Conservation (phyloP, 92 coral and sea anemone genomes). For the Isaurus tuberculatus region DNA sequence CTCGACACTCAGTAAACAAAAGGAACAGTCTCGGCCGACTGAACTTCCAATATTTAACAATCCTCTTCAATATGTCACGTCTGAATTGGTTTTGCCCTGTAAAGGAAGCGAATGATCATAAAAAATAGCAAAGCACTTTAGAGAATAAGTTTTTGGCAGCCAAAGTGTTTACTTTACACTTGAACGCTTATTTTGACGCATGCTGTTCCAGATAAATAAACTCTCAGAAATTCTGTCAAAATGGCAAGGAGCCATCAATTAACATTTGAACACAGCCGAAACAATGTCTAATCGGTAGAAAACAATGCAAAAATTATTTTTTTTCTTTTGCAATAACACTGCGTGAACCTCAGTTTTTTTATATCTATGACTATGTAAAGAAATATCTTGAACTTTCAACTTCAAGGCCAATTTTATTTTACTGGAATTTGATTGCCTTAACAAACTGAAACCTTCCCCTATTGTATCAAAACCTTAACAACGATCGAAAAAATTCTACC, state of each 20-base stretch:
- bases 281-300: neutral
- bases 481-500: neutral
- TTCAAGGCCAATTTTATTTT: too few species aligned
- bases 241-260: neutral
- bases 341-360: too few species aligned
- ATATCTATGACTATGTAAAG: neutral
- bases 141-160: neutral
- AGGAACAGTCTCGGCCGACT: slow-evolving; percentile 1
- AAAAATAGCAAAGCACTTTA: slow-evolving; percentile 24
- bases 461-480: neutral
- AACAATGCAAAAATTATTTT: slow-evolving; percentile 31
- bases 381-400: neutral
- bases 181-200: neutral
- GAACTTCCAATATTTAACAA: slow-evolving; percentile 3
- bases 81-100: slow-evolving; percentile 22
- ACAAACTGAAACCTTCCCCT: neutral
- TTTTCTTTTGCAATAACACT: neutral
- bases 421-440: neutral
- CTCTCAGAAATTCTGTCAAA: neutral
- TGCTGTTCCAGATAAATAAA: neutral
- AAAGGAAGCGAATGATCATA: neutral
- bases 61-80: slow-evolving; percentile 10
- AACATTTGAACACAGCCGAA: neutral
- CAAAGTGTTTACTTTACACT: neutral
- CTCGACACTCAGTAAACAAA: neutral